These are phyloP conservation scores for Neoitamus cyanurus DNA, from an alignment of 2,888 invertebrate genomes.

Conservation along the genomic window DNA sequence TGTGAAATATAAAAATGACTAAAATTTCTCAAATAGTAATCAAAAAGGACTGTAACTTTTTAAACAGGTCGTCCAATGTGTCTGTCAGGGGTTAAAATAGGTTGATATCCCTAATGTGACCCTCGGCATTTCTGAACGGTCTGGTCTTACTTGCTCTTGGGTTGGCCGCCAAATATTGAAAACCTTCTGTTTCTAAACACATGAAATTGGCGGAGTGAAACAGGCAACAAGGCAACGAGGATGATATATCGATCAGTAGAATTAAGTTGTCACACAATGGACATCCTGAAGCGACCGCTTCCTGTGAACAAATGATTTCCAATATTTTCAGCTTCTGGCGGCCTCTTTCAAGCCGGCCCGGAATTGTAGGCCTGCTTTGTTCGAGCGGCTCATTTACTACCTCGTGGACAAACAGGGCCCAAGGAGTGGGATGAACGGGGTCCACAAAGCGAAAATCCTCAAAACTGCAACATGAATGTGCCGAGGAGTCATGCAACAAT, in stretches of 20 bases:
- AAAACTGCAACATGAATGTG: conserved; percentile 23
- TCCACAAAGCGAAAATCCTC: conserved; percentile 20
- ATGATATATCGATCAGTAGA: conserved; percentile 19
- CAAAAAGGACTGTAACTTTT: no score
- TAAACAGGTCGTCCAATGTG: no score
- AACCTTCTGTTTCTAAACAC: not conserved
- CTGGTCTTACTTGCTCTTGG: no score
- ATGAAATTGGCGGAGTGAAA: not conserved
- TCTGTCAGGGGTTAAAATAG: no score
- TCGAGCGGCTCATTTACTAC: conserved; percentile 22
- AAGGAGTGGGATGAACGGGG: not conserved
- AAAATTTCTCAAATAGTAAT: no score
- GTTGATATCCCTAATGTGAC: no score
- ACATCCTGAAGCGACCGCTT: conserved; percentile 18
- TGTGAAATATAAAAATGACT: no score
- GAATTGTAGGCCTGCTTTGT: not conserved
- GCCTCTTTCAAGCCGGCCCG: not conserved
- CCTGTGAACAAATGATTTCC: conserved; percentile 40
- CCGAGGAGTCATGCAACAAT: conserved; percentile 47
- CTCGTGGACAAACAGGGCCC: conserved; percentile 3
- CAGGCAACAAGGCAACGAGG: not conserved
- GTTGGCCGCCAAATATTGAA: not conserved
- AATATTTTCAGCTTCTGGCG: conserved; percentile 46
- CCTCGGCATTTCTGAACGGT: no score
- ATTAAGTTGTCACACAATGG: conserved; percentile 43